Evolutionary conservation across 2,888 invertebrate species (phyloP), one percentile per base, ranked within the genome.

Genomic region (Onchidella celtica): DNA sequence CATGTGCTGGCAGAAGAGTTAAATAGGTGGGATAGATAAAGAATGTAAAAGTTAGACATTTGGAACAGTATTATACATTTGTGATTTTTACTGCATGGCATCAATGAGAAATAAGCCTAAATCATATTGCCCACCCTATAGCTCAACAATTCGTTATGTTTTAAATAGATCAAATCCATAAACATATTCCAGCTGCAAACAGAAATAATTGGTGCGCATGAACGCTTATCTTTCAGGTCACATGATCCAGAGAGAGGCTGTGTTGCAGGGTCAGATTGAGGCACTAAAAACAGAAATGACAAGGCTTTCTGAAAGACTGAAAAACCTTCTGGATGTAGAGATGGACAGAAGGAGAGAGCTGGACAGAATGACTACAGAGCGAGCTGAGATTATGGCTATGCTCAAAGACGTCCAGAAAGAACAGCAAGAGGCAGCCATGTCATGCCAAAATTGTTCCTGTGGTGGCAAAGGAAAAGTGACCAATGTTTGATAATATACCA

Each of bases 211-310:
- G n/a, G n/a, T n/a, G n/a, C n/a, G n/a, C n/a, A n/a, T n/a, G n/a
- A n/a, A n/a, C n/a, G n/a, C 17, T 55, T 55, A 2, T 27, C 4
- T 61, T 38, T 38, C 69, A 79, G 81, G 74, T 68, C 89, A 91
- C 81, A 90, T 91, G 91, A 86, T 91, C 6, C 87, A 90, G 79
- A 87, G 89, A 70, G 90, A 91, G 81, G 82, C 88, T 0, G 83
- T 83, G 4, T 85, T 89, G 79, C 89, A 90, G 69, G 79, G 83
- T 72, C 87, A 90, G 79, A 85, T 91, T 38, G 88, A 89, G 40
- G 87, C 86, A 59, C 76, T 91, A 14, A 87, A 87, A 83, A 81
- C 87, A 0, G 90, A 90, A 76, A 85, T 88, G 32, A 55, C 24
- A 3, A 29, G 40, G 21, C 65, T 79, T 11, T 59, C 59, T 40